Base-by-base conservation (phyloP, 2,888 invertebrate species). In the Andrena chrysosceles region DNA sequence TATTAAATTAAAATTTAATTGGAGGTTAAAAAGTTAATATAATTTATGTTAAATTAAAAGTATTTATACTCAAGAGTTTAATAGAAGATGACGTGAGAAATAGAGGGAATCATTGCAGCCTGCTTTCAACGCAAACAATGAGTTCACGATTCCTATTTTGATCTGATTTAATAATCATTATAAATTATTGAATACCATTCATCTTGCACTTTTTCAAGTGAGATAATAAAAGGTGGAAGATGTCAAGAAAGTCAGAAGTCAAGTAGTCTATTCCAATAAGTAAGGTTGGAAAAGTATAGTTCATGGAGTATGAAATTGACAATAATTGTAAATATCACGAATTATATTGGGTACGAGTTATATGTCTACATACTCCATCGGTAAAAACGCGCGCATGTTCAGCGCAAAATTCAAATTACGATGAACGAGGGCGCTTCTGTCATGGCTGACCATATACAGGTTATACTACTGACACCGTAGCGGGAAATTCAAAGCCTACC, bases 401-500 rank as follows among this genome's bases (percentile, higher is more conserved):
- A 23, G 56, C 66, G 66, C 56, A 23, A 48, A 31, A 69, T 69
- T 69, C 31, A 16, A 70, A 63, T 33, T 5, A 2, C n/a, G 16
- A 20, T 7, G 29, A 49, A 35, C 13, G 20, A 26, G 7, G 35
- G 48, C 66, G 66, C 49, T 49, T 6, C 7, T 48, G 20, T 13
- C 6, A 1, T 10, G 77, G 49, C 66, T 42, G 73, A 73, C 20
- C 20, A 42, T 35, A 10, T 5, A 42, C 29, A n/a, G 33, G 16
- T 31, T 4, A 64, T 56, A 75, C 75, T 64, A 75, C 79, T 75
- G 64, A 59, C 23, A 16, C 23, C 20, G 33, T 3, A 16, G 56
- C 68, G 54, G 54, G 33, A 52, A n/a, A 35, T 69, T 35, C 8
- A 16, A 75, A 75, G 7, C 2, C 10, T 29, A 16, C 2, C 16